A percentile compares a stretch with the other conserved stretches of the same genome.
Conservation (phyloP, 2,888 invertebrate genomes). For the Dromius quadrimaculatus region DNA sequence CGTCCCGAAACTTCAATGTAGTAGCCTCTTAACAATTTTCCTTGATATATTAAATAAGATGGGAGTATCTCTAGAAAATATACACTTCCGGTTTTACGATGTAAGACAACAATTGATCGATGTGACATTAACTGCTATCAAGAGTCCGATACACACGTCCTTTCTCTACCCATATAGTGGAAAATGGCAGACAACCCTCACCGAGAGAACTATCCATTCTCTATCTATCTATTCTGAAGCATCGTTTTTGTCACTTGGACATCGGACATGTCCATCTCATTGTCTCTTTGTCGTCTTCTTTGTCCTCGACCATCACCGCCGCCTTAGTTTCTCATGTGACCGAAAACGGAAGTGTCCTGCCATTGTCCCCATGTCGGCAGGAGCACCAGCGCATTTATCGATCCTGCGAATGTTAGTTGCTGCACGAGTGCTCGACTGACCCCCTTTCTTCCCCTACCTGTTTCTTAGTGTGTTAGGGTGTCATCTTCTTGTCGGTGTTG, state of each 20-base stretch:
- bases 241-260: slow-evolving; percentile 38
- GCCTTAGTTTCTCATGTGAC: slow-evolving; percentile 42
- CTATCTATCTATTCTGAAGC: slow-evolving; percentile 18
- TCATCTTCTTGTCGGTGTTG: slow-evolving; percentile 6
- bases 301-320: slow-evolving; percentile 5
- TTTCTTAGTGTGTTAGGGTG: slow-evolving; percentile 1
- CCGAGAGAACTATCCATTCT: slow-evolving; percentile 26
- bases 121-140: slow-evolving; percentile 2
- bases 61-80: too few relatives aligned
- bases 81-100: too few relatives aligned
- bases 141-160: not conserved
- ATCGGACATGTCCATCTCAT: slow-evolving; percentile 34
- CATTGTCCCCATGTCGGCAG: slow-evolving; percentile 38
- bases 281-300: slow-evolving; percentile 37
- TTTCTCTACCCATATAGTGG: slow-evolving; percentile 1
- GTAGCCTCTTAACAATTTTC: too few relatives aligned
- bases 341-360: slow-evolving; percentile 45
- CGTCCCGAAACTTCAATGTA: too few relatives aligned
- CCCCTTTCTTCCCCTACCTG: slow-evolving; percentile 7
- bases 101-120: not conserved
- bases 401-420: slow-evolving; percentile 2
- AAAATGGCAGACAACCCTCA: not conserved
- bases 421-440: slow-evolving; percentile 31
- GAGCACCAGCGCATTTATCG: slow-evolving; percentile 41
- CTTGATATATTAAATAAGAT: too few relatives aligned